Conservation (phyloP, 2,113 vertebrate genomes). For the Perognathus longimembris region DNA sequence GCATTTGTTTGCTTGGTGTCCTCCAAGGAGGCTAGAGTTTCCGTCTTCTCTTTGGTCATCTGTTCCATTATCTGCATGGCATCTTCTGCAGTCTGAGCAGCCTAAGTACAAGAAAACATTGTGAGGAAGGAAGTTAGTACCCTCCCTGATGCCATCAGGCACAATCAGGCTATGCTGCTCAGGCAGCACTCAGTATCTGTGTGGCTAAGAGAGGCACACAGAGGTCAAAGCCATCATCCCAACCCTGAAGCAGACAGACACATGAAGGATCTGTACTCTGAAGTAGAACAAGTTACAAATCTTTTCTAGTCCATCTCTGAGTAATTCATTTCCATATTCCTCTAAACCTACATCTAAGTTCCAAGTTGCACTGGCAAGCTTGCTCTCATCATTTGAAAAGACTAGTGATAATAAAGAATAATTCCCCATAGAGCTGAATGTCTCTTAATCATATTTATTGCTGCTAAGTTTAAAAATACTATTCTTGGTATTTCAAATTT, state of each 20-base stretch:
- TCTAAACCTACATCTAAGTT: neutral
- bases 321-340: neutral
- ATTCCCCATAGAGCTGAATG: neutral
- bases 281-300: slow-evolving; percentile 51
- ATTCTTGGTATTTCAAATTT: neutral
- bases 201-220: neutral
- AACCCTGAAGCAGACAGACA: slow-evolving; percentile 52
- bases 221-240: neutral
- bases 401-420: neutral
- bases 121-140: neutral
- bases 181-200: slow-evolving; percentile 33
- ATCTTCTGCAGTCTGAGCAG: slow-evolving; percentile 89
- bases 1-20: slow-evolving; percentile 87
- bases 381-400: neutral
- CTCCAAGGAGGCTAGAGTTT: slow-evolving; percentile 88
- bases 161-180: neutral
- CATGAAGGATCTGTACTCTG: neutral
- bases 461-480: neutral
- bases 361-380: neutral
- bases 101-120: slow-evolving; percentile 82
- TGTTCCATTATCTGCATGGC: slow-evolving; percentile 89
- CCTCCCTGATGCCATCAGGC: rapidly evolving
- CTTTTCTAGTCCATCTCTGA: neutral
- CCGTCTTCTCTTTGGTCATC: slow-evolving; percentile 89
- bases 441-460: neutral